phyloP scores from a whole-genome alignment of 2,888 invertebrate species.

The Phymatocera aterrima region DNA sequence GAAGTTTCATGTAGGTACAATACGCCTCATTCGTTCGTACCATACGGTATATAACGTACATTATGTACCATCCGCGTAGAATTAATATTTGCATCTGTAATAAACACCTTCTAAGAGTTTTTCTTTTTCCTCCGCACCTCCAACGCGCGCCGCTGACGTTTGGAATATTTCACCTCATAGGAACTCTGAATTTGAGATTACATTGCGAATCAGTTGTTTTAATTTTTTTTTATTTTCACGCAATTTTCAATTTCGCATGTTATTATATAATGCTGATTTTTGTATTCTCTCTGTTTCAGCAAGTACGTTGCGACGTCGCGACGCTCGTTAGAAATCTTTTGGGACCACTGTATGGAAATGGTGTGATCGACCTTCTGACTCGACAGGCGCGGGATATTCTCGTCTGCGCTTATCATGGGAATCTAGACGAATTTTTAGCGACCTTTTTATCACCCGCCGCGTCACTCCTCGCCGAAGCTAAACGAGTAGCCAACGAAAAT shows the following conservation, averaged over 20 bases:
- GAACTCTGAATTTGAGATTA: no score
- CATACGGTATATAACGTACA: neutral
- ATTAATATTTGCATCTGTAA: slow-evolving; percentile 28
- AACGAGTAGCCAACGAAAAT: slow-evolving; percentile 68
- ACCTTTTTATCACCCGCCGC: slow-evolving; percentile 81
- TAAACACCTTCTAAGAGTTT: slow-evolving; percentile 35
- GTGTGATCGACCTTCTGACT: slow-evolving; percentile 79
- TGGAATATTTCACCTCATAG: neutral
- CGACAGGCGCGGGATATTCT: slow-evolving; percentile 83
- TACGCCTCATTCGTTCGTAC: slow-evolving; percentile 2
- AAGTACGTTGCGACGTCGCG: slow-evolving; percentile 69
- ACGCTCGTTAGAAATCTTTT: slow-evolving; percentile 80
- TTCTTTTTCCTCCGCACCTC: slow-evolving; percentile 18
- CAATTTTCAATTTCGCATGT: neutral
- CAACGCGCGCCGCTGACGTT: neutral
- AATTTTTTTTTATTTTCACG: neutral
- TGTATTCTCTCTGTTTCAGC: slow-evolving; percentile 18
- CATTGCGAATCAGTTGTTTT: no score
- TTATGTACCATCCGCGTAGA: neutral
- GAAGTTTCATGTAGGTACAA: neutral
- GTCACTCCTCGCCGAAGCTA: slow-evolving; percentile 77
- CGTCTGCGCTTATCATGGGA: slow-evolving; percentile 81
- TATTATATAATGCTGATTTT: neutral
- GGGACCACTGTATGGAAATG: slow-evolving; percentile 80
- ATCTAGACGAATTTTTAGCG: slow-evolving; percentile 79